phyloP scores from a whole-genome alignment of 2,888 invertebrate genomes.

The Smittia sp. region DNA sequence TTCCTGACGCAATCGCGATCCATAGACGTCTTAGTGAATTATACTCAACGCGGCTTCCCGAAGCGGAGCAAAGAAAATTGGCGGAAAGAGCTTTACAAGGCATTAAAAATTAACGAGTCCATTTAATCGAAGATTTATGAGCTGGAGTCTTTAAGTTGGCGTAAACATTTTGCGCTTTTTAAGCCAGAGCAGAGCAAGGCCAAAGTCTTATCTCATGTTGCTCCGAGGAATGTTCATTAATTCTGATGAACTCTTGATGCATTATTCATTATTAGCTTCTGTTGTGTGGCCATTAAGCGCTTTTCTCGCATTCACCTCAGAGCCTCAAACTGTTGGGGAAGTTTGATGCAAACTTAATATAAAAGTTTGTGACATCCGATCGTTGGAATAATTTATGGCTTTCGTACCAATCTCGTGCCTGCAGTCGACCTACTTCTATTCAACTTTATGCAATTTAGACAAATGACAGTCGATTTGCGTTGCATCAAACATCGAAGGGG shows the following conservation, averaged over 20 bases:
- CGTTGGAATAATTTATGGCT: neutral
- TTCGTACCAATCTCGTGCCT: neutral
- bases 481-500: neutral
- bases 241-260: too few relatives aligned
- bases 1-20: too few relatives aligned
- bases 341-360: too few relatives aligned
- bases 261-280: too few relatives aligned
- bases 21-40: too few relatives aligned
- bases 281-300: too few relatives aligned
- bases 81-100: neutral
- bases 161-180: neutral
- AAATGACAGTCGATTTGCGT: neutral
- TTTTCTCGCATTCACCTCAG: too few relatives aligned
- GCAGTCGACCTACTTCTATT: neutral
- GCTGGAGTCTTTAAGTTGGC: neutral
- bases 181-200: too few relatives aligned
- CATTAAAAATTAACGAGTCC: constrained; percentile 3
- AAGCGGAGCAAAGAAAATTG: neutral
- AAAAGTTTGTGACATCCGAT: too few relatives aligned
- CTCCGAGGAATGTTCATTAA: too few relatives aligned
- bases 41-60: neutral
- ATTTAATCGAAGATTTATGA: constrained; percentile 1
- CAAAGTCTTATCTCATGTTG: too few relatives aligned
- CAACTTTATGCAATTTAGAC: neutral
- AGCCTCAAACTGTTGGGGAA: neutral